Conservation (phyloP, 2,888 invertebrate genomes). For the Liodrosophila aerea region DNA sequence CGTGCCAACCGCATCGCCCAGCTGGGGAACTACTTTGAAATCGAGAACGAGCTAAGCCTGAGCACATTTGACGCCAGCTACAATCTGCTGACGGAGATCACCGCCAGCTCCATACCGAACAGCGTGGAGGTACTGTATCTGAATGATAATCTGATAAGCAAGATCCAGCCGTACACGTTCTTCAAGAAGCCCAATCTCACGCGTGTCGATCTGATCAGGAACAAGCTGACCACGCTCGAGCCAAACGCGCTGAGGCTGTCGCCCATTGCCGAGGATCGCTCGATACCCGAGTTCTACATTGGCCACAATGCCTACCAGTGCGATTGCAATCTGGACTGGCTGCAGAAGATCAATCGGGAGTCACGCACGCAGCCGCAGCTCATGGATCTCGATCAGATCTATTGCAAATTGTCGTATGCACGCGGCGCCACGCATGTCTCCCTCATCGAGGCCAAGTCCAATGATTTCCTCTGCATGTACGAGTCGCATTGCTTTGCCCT, state of each 20-base stretch:
- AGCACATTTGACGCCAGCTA: constrained; percentile 94
- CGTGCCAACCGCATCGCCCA: constrained; percentile 93
- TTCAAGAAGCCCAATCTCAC: constrained; percentile 94
- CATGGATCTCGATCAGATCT: constrained; percentile 94
- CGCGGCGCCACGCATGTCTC: constrained; percentile 92
- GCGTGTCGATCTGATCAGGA: constrained; percentile 95
- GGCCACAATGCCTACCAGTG: constrained; percentile 97
- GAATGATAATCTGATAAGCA: constrained; percentile 93
- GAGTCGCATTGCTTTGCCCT: constrained; percentile 96
- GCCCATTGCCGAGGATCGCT: constrained; percentile 89
- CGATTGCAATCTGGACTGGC: constrained; percentile 97
- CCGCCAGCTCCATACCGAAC: constrained; percentile 90
- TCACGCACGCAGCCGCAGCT: constrained; percentile 92
- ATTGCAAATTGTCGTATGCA: constrained; percentile 93
- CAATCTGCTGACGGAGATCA: constrained; percentile 91
- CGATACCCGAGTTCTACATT: constrained; percentile 94
- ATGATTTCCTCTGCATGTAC: constrained; percentile 95
- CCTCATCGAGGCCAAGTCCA: constrained; percentile 92
- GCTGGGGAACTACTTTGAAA: constrained; percentile 89
- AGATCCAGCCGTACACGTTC: constrained; percentile 95
- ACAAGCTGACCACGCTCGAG: constrained; percentile 94
- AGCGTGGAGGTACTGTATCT: constrained; percentile 92
- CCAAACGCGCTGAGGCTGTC: constrained; percentile 92
- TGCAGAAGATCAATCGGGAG: constrained; percentile 94
- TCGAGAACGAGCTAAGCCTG: constrained; percentile 88